These are phyloP conservation scores for Oryzias sinensis DNA, from an alignment of 2,797 vertebrate species.

Conservation along the genomic window DNA sequence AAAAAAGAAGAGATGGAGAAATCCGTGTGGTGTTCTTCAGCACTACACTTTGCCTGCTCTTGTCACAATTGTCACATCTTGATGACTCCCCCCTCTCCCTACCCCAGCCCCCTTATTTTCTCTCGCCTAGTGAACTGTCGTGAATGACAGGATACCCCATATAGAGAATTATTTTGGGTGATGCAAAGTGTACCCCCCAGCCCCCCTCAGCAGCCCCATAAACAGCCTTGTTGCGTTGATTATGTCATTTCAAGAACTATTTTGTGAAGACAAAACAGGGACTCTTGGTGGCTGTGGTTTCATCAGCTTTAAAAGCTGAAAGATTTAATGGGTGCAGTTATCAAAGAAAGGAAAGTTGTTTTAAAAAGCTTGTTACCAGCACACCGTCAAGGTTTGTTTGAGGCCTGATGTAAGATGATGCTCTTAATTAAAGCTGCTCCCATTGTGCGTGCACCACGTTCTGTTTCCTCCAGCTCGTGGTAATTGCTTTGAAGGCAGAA, in stretches of 20 bases:
- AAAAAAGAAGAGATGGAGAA: constrained; percentile 88
- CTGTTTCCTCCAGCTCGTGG: constrained; percentile 55
- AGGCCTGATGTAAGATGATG: constrained; percentile 65
- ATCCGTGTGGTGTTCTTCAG: constrained; percentile 90
- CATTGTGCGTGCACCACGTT: constrained; percentile 61
- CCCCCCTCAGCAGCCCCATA: constrained; percentile 28
- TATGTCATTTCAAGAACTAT: constrained; percentile 34
- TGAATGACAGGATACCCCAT: constrained; percentile 77
- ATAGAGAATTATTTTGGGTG: constrained; percentile 77
- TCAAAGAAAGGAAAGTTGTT: constrained; percentile 63
- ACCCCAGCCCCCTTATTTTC: constrained; percentile 65
- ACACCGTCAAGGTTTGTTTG: constrained; percentile 62
- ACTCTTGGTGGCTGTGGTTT: constrained; percentile 26
- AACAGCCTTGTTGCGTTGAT: constrained; percentile 35
- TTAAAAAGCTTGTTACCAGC: constrained; percentile 56
- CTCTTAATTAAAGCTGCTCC: constrained; percentile 76
- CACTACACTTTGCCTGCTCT: constrained; percentile 93
- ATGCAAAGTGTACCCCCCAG: constrained; percentile 60
- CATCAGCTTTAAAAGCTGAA: constrained; percentile 46
- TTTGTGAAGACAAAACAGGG: constrained; percentile 32
- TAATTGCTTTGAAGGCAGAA: constrained; percentile 65
- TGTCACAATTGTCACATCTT: constrained; percentile 99
- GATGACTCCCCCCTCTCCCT: constrained; percentile 80
- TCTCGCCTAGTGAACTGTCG: constrained; percentile 71
- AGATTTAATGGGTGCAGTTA: constrained; percentile 55